Base-by-base conservation (phyloP, 2,113 vertebrate species). In the Excalfactoria chinensis region DNA sequence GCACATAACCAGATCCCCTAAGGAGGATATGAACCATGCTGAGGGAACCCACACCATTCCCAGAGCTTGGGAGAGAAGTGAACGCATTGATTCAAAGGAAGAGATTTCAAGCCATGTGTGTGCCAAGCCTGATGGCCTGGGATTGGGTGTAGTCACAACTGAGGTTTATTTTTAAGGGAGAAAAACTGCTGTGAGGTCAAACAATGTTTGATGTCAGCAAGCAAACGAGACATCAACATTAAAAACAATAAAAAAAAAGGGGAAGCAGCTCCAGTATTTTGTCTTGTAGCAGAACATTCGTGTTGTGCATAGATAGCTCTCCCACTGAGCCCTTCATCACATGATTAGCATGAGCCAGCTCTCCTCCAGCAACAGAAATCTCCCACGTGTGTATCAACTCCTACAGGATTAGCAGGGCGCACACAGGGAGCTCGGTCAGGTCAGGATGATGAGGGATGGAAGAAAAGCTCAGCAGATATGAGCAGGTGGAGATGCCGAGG, bases 381-480 rank as follows among this genome's bases (percentile, higher is more conserved):
- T 76, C 49, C 67, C 1, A 1, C 2, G 0, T 18, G 34, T 5
- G 3, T n/a, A 4, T 20, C 44, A 30, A 0, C 28, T 44, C 49
- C 35, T 28, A 32, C 4, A 37, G 53, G 53, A 58, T 67, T n/a
- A 78, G 32, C 0, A 0, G 73, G 64, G 14, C 63, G 81, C 55
- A 13, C 13, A 0, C 3, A 35, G 58, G 0, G 28, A 82, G 77
- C 80, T 89, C 69, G 12, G 70, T 5, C 66, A 63, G 32, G 69
- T 11, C 51, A 11, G 62, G 44, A 59, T 35, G 32, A 34, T 16
- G 19, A 17, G 44, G 55, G n/a, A 66, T 19, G 46, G 35, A 60
- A 66, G 64, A 21, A 34, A 67, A 4, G 40, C 1, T 35, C 37
- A 22, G 7, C 0, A 4, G 34, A 25, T 40, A 30, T 22, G 22